phyloP scores from a whole-genome alignment of 1,140 invertebrate species.

The Drosophila yakuba region DNA sequence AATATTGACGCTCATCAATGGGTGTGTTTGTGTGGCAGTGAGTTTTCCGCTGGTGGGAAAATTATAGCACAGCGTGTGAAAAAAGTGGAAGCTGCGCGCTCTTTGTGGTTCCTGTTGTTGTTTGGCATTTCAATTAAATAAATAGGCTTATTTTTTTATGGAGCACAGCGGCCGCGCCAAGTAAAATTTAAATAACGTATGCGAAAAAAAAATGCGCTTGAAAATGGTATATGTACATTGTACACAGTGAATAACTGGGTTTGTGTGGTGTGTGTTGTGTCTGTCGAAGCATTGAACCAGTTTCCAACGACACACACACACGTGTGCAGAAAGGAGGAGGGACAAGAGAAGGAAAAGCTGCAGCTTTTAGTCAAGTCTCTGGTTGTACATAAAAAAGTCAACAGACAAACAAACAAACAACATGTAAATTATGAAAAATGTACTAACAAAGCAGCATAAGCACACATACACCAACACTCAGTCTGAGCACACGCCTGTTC shows the following conservation, averaged over 20 bases:
- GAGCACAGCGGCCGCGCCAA: conserved; percentile 39
- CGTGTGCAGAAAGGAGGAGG: neutral
- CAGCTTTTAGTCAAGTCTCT: conserved; percentile 78
- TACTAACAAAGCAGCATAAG: conserved; percentile 74
- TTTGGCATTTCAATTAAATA: conserved; percentile 77
- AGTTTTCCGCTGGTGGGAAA: conserved; percentile 55
- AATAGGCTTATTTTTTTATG: conserved; percentile 79
- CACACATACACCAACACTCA: conserved; percentile 21
- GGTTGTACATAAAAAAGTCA: conserved; percentile 79
- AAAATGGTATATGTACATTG: conserved; percentile 25
- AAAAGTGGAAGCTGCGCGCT: conserved; percentile 30
- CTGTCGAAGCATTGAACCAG: conserved; percentile 63
- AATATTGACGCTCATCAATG: conserved; percentile 69
- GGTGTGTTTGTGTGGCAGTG: conserved; percentile 17
- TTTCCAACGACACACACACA: conserved; percentile 51
- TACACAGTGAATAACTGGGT: conserved; percentile 5
- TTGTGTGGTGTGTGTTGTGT: conserved; percentile 21
- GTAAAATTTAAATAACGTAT: conserved; percentile 72
- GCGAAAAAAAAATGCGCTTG: conserved; percentile 48
- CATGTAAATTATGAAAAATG: conserved; percentile 83
- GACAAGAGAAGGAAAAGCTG: conserved; percentile 23
- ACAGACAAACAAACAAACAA: conserved; percentile 76
- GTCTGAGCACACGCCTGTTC: conserved; percentile 5
- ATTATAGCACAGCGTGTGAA: conserved; percentile 65
- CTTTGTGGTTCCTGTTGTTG: conserved; percentile 30